Evolutionary conservation across 2,797 vertebrate genomes (phyloP), one percentile per base, ranked within the genome.

Genomic region (Dallia pectoralis): DNA sequence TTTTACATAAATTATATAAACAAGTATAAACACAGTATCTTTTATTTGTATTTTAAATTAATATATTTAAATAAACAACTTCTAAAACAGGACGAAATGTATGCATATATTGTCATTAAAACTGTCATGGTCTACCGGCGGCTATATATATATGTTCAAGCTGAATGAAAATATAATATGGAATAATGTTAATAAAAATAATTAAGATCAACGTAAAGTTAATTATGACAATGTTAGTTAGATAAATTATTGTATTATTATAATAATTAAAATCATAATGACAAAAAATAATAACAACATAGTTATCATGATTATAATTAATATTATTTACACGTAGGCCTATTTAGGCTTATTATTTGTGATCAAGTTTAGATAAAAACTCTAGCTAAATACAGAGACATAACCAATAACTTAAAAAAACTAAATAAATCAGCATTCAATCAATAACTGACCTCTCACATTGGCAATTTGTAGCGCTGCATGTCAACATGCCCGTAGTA

Each of bases 401-500:
- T n/a, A 59, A 25, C 22, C 22, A 59, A 14, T 59, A 59, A 59
- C 53, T 59, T 25, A 25, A 3, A 25, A 25, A 59, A 19, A 25
- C 25, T 14, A 12, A 14, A 25, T 11, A 27, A 25, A 22, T 59
- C 53, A 59, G 53, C 4, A 59, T 59, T 59, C 53, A 59, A 25
- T 25, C 53, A 59, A 59, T 25, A 59, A n/a, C 22, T 59, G 11
- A 59, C 22, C 12, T 56, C n/a, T 25, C n/a, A 19, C 49, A 19
- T 2, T 9, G 65, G 36, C 44, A 70, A 62, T 74, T 72, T 78
- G 44, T 29, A 68, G 32, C 18, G 51, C 8, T 63, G 61, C 4
- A 32, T 63, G 51, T 56, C 59, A 65, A 66, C 25, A 32, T 72
- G 67, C 70, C 61, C 22, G 47, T 40, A 61, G 69, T 69, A 9